Percentiles rank a stretch among this genome's conserved stretches.
Conservation (phyloP, 2,888 invertebrate species). For the Philereme vetulata region DNA sequence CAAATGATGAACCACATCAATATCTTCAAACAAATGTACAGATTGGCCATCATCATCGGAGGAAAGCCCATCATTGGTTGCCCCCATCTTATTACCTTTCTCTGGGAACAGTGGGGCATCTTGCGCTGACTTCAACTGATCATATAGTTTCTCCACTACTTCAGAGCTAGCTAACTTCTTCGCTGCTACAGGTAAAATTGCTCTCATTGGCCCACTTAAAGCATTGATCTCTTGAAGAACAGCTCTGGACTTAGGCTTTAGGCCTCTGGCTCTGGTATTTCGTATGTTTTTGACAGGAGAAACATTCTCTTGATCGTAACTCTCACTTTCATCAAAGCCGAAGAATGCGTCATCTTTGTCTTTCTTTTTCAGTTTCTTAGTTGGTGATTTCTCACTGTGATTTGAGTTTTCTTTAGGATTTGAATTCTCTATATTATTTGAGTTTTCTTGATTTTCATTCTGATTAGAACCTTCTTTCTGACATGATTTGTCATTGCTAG, state of each 20-base stretch:
- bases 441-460: slow-evolving; percentile 42
- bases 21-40: slow-evolving; percentile 76
- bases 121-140: slow-evolving; percentile 58
- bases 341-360: slow-evolving; percentile 65
- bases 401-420: slow-evolving; percentile 36
- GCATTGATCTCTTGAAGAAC: slow-evolving; percentile 66
- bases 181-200: slow-evolving; percentile 52
- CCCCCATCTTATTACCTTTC: slow-evolving; percentile 35
- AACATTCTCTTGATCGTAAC: slow-evolving; percentile 67
- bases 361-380: slow-evolving; percentile 44
- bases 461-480: slow-evolving; percentile 43
- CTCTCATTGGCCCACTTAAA: slow-evolving; percentile 56
- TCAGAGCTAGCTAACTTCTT: slow-evolving; percentile 59
- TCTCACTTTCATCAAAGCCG: slow-evolving; percentile 76
- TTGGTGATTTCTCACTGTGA: slow-evolving; percentile 39
- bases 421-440: slow-evolving; percentile 39
- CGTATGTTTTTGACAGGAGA: slow-evolving; percentile 58
- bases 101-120: slow-evolving; percentile 60
- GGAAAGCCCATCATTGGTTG: slow-evolving; percentile 44
- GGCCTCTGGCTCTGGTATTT: slow-evolving; percentile 45
- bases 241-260: slow-evolving; percentile 55
- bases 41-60: slow-evolving; percentile 61
- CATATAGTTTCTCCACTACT: slow-evolving; percentile 57
- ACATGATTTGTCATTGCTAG: slow-evolving; percentile 39
- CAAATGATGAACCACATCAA: slow-evolving; percentile 69